Evolutionary conservation across 2,113 vertebrate species (phyloP), one percentile per base, ranked within the genome.

Genomic region (Dicaeum eximium): DNA sequence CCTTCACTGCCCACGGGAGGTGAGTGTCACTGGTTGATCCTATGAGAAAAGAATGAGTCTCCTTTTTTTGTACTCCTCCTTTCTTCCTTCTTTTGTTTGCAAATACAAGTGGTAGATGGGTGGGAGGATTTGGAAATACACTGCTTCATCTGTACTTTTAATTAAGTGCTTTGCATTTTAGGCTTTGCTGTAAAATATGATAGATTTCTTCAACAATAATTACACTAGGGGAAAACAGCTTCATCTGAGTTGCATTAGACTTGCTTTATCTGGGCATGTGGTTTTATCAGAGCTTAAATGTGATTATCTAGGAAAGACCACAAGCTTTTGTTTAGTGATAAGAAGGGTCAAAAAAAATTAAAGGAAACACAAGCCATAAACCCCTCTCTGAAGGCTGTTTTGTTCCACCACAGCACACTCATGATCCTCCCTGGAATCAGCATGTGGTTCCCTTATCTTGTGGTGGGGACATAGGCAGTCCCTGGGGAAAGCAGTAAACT

Each of bases 221-320:
- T 80, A 22, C 30, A 56, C 31, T 19, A 23, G 74, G 72, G 11
- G 7, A 79, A 69, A 73, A 31, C 65, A 44, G 37, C 33, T 62
- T 90, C 50, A 60, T 91, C 80, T 71, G 57, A 79, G n/a, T 96
- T 95, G 84, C 83, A 37, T 95, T 96, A 97, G 93, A 65, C 22
- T 58, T n/a, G 25, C 31, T 57, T 71, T 72, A 69, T 87, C 11
- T 13, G n/a, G 77, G 47, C 51, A 31, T 86, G 65, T 82, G 86
- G 57, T 62, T 95, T 97, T 91, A 85, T 75, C 71, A 77, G 50
- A 60, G 40, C 70, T 92, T 88, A 89, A 81, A 88, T 80, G 50
- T 79, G 73, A 95, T 94, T 80, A 80, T 93, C 94, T 94, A 94
- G 62, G 38, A 84, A 75, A 95, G 47, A 88, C 80, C 42, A 81